phyloP scores from a whole-genome alignment of 2,113 vertebrate genomes.

The Lepisosteus osseus region DNA sequence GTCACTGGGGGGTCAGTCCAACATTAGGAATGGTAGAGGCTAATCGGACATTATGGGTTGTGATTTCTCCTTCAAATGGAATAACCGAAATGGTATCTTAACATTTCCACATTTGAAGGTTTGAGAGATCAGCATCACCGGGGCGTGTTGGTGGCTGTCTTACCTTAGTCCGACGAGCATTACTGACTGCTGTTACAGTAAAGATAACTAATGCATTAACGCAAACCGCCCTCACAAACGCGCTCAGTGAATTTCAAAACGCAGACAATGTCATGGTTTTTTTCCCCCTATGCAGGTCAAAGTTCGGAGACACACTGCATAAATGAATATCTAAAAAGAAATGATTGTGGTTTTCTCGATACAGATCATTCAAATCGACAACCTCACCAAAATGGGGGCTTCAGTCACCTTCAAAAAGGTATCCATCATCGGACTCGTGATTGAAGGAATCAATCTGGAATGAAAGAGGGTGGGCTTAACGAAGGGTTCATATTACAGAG shows the following conservation, averaged over 20 bases:
- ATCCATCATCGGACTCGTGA: background rate
- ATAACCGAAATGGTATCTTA: no score
- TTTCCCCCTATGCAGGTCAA: slow-evolving; percentile 47
- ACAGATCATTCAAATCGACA: slow-evolving; percentile 46
- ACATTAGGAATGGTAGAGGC: no score
- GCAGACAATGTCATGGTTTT: background rate
- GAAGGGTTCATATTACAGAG: no score
- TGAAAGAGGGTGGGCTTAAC: no score
- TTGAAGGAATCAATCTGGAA: no score
- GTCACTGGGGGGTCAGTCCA: slow-evolving; percentile 79
- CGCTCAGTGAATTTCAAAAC: slow-evolving; percentile 57
- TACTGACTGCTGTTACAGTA: no score
- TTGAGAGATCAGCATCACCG: no score
- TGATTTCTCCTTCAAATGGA: no score
- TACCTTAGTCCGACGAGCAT: no score
- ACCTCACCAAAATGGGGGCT: background rate
- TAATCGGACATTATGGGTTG: no score
- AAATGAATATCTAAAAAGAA: slow-evolving; percentile 61
- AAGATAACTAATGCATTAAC: slow-evolving; percentile 24
- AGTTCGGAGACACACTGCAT: slow-evolving; percentile 66
- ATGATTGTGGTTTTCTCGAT: slow-evolving; percentile 58
- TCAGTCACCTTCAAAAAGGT: background rate
- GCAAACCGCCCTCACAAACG: slow-evolving; percentile 47
- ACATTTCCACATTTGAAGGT: no score
- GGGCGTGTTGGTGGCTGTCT: no score